Percentiles rank a stretch among this genome's conserved stretches.
Conservation (phyloP, 2,113 vertebrate genomes). For the Recurvirostra avosetta region DNA sequence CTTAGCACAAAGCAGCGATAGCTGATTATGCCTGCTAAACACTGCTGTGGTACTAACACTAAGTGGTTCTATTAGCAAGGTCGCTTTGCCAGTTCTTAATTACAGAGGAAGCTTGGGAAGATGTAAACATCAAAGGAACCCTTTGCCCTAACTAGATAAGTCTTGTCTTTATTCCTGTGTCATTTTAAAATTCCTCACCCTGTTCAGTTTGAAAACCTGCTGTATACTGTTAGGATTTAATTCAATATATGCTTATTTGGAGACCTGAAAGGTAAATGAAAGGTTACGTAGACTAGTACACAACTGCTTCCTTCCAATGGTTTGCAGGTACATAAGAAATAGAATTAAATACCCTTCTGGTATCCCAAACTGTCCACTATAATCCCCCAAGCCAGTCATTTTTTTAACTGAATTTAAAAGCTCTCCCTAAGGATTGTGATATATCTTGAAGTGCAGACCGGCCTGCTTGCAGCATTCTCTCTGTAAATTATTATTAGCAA, state of each 20-base stretch:
- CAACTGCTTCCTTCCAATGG: neutral
- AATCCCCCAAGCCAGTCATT: neutral
- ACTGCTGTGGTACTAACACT: neutral
- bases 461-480: neutral
- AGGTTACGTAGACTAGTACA: neutral
- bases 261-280: neutral
- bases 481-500: neutral
- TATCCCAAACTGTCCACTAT: neutral
- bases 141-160: neutral
- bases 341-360: neutral
- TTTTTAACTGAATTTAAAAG: neutral
- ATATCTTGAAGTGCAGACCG: neutral
- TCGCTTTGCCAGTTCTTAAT: neutral
- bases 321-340: neutral
- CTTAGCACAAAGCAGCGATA: neutral
- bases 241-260: neutral
- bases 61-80: neutral
- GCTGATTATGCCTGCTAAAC: neutral
- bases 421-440: neutral
- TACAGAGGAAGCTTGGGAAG: conserved; percentile 35
- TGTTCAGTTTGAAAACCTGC: neutral
- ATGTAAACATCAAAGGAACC: conserved; percentile 25
- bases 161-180: neutral
- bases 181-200: neutral
- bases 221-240: neutral